A percentile compares a stretch with the other conserved stretches of the same genome.
These are phyloP conservation scores for Mallotus villosus DNA, from an alignment of 2,797 vertebrate species.

Conservation along the genomic window DNA sequence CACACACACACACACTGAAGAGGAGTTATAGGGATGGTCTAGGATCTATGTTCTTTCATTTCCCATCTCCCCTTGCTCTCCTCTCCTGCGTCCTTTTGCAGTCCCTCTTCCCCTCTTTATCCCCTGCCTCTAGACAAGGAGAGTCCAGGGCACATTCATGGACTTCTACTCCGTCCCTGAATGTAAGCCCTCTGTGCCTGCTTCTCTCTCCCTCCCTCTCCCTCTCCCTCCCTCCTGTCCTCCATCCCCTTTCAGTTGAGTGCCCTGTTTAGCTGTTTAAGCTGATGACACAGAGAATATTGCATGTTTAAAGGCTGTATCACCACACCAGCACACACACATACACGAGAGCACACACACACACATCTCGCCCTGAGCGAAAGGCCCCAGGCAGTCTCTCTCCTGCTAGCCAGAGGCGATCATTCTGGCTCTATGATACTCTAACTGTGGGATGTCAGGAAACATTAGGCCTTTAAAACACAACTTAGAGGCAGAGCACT, in stretches of 20 bases:
- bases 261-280: slow-evolving; percentile 72
- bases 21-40: slow-evolving; percentile 48
- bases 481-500: slow-evolving; percentile 58
- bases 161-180: slow-evolving; percentile 14
- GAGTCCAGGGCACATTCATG: slow-evolving; percentile 6
- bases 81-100: slow-evolving; percentile 38
- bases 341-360: slow-evolving; percentile 36
- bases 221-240: slow-evolving; percentile 38
- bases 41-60: slow-evolving; percentile 14
- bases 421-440: slow-evolving; percentile 81
- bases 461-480: slow-evolving; percentile 80
- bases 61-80: slow-evolving; percentile 30
- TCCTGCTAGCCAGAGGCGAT: slow-evolving; percentile 81
- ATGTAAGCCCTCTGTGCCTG: slow-evolving; percentile 3
- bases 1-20: slow-evolving; percentile 22
- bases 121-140: slow-evolving; percentile 45
- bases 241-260: slow-evolving; percentile 48
- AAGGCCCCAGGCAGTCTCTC: slow-evolving; percentile 81
- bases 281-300: slow-evolving; percentile 76
- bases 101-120: slow-evolving; percentile 66
- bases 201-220: neutral
- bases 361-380: slow-evolving; percentile 73
- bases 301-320: slow-evolving; percentile 68
- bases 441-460: slow-evolving; percentile 85
- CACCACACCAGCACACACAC: slow-evolving; percentile 44